Conservation (phyloP, 1,140 invertebrate genomes). For the Pseudomyrmex sp. region DNA sequence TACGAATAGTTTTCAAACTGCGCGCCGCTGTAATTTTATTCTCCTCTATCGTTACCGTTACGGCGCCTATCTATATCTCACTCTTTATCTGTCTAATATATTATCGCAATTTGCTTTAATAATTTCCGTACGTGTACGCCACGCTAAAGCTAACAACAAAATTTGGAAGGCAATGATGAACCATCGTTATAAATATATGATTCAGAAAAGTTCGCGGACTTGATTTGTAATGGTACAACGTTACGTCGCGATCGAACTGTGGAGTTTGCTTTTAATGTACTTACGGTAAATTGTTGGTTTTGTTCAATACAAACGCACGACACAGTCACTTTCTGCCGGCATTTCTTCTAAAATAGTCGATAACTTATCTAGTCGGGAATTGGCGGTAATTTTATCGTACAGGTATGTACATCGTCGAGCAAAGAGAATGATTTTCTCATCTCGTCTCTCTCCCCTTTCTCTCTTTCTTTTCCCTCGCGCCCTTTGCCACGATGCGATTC, state of each 20-base stretch:
- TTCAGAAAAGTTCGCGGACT: conserved; percentile 47
- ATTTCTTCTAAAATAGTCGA: conserved; percentile 79
- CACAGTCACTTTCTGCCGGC: conserved; percentile 72
- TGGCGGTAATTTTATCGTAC: conserved; percentile 73
- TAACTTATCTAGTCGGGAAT: conserved; percentile 78
- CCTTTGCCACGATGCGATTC: background rate
- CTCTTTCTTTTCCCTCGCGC: background rate
- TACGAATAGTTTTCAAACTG: conserved; percentile 44
- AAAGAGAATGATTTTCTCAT: conserved; percentile 66
- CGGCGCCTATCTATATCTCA: conserved; percentile 24
- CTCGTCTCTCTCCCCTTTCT: background rate
- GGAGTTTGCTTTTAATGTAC: conserved; percentile 71
- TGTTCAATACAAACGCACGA: conserved; percentile 60
- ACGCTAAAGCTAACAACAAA: conserved; percentile 10
- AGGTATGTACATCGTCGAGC: conserved; percentile 54
- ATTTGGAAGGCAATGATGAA: conserved; percentile 9
- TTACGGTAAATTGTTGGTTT: conserved; percentile 78
- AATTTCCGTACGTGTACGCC: conserved; percentile 6
- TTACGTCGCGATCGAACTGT: conserved; percentile 12
- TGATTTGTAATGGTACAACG: conserved; percentile 64
- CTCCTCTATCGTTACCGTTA: conserved; percentile 41
- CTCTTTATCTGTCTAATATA: conserved; percentile 61
- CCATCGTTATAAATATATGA: background rate
- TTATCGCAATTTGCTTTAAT: conserved; percentile 37
- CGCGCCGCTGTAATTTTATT: conserved; percentile 49